Percentiles rank a stretch among this genome's conserved stretches.
Conservation (phyloP, 1,140 invertebrate genomes). For the Nasonia vitripennis region DNA sequence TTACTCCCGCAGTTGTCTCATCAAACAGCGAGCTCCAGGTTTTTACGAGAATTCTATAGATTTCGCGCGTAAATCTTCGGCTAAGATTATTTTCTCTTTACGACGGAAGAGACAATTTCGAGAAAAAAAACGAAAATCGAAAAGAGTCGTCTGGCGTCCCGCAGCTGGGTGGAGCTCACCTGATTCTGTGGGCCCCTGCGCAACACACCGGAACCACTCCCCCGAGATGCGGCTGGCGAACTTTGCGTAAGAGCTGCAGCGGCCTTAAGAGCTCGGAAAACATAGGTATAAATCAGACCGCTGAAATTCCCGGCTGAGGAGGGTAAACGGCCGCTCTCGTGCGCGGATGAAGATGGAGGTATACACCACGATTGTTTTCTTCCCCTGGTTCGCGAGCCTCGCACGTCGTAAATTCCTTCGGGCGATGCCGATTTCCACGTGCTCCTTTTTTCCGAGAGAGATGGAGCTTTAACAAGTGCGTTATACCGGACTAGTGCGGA, state of each 20-base stretch:
- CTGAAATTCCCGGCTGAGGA: constrained; percentile 3
- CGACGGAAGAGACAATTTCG: too few relatives aligned
- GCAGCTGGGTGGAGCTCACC: not conserved
- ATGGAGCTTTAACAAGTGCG: too few relatives aligned
- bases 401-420: constrained; percentile 9
- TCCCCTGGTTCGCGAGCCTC: not conserved
- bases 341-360: not conserved
- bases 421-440: not conserved
- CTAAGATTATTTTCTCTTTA: too few relatives aligned
- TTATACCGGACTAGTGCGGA: too few relatives aligned
- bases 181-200: not conserved
- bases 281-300: constrained; percentile 64
- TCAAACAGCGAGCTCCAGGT: too few relatives aligned
- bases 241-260: constrained; percentile 40
- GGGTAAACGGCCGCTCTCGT: not conserved
- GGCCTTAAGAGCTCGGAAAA: constrained; percentile 54
- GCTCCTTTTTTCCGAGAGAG: not conserved
- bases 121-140: not conserved
- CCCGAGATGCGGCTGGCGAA: not conserved
- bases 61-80: too few relatives aligned
- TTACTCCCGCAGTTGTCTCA: too few relatives aligned
- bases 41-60: too few relatives aligned
- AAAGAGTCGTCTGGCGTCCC: not conserved
- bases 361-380: constrained; percentile 22
- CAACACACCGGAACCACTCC: not conserved